A percentile compares a stretch with the other conserved stretches of the same genome.
Conservation (phyloP, 1,140 invertebrate genomes). For the Epicauta chinensis region DNA sequence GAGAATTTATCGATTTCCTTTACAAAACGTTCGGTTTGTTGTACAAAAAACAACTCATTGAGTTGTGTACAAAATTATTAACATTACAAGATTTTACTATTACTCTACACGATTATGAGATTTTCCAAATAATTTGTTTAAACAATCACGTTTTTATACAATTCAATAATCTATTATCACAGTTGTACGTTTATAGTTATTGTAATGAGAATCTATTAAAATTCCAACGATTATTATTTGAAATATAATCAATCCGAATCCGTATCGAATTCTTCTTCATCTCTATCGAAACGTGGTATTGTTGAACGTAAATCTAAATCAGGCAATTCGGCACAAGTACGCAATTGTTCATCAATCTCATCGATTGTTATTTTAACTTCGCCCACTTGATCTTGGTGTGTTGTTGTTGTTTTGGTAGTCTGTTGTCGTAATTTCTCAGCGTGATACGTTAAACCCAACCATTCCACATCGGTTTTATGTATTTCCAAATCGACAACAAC, state of each 20-base stretch:
- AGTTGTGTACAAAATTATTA: constrained; percentile 18
- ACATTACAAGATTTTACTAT: constrained; percentile 11
- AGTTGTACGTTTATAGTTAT: constrained; percentile 24
- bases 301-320: too few species aligned
- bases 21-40: constrained; percentile 19
- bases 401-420: too few species aligned
- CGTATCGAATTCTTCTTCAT: too few species aligned
- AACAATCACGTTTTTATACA: neutral
- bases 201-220: constrained; percentile 26
- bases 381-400: too few species aligned
- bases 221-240: constrained; percentile 15
- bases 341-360: too few species aligned
- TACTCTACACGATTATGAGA: constrained; percentile 10
- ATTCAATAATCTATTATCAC: constrained; percentile 18
- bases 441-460: too few species aligned
- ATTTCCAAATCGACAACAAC: too few species aligned
- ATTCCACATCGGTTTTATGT: too few species aligned
- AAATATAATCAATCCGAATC: neutral
- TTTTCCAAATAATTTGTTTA: constrained; percentile 6
- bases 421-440: too few species aligned
- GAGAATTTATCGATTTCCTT: constrained; percentile 11
- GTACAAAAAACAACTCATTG: constrained; percentile 17
- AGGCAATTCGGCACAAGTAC: too few species aligned
- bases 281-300: too few species aligned
- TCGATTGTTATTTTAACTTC: too few species aligned